Evolutionary conservation across 2,888 invertebrate genomes (phyloP).

Genomic region (Temnothorax ravouxi): DNA sequence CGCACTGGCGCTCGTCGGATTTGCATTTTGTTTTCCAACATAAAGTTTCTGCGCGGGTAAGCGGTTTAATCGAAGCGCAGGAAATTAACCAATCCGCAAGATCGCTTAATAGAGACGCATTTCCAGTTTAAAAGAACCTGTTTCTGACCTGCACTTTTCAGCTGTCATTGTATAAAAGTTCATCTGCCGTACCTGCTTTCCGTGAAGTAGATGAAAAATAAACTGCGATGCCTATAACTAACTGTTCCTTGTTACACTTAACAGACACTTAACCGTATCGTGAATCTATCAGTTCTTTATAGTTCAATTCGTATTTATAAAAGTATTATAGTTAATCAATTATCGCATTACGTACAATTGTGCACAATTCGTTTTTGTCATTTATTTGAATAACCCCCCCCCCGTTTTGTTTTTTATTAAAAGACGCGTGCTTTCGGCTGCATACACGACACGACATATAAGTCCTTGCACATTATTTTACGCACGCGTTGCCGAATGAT

Average conservation of each 20-base stretch:
- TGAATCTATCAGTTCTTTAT: not conserved
- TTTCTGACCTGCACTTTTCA: conserved; percentile 15
- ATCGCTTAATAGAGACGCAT: conserved; percentile 40
- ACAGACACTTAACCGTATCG: conserved; percentile 2
- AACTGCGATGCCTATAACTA: not conserved
- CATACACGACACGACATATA: not conserved
- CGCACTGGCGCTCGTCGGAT: not conserved
- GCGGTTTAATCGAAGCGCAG: conserved; percentile 37
- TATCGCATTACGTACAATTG: not conserved
- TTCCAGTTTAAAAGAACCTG: conserved; percentile 32
- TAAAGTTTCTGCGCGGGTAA: conserved; percentile 11
- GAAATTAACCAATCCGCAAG: conserved; percentile 37
- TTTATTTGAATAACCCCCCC: not conserved
- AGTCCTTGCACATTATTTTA: conserved; percentile 4
- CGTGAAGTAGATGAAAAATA: not conserved
- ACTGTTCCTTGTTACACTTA: conserved; percentile 11
- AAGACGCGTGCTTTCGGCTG: not conserved
- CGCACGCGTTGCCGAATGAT: not conserved
- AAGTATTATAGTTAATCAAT: not conserved
- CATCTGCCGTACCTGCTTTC: conserved; percentile 4
- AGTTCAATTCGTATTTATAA: not conserved
- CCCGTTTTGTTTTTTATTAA: not conserved
- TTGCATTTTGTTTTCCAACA: conserved; percentile 36
- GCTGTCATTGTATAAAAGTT: conserved; percentile 24
- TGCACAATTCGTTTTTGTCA: not conserved